Base-by-base conservation (phyloP, 1,140 invertebrate genomes). In the Ericerus pela region DNA sequence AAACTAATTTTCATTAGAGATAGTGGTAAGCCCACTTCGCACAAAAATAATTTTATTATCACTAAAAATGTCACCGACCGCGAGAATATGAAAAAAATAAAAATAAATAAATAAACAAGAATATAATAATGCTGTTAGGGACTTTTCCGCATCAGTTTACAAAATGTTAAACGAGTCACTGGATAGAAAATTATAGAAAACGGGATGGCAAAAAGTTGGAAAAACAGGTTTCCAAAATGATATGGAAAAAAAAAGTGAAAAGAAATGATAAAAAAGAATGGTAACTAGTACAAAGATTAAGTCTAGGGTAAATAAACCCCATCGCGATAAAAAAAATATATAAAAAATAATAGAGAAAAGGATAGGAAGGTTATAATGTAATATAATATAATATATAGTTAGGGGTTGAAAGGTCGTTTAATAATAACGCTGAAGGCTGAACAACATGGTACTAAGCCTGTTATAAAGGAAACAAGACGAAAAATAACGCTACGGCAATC, bases 401-500 rank as follows among this genome's bases (percentile, higher is more conserved):
- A 47, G 41, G n/a, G 41, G 41, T 47, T 47, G 41, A 47, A 47
- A 47, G 41, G 41, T 47, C 41, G 41, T 47, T 47, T 47, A 47
- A 47, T 47, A 47, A 47, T 47, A 47, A 47, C 26, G 41, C 41
- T 14, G 41, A 47, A 47, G 41, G 41, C 41, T 47, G 41, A 47
- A 47, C 41, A 47, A 47, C 41, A 47, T 24, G 26, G 41, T 24
- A 20, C 36, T 38, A 38, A 38, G 36, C 41, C 41, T 47, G 2
- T 4, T 24, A 18, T 6, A 38, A 16, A 18, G 20, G 36, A 33
- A n/a, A n/a, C n/a, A n/a, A 8, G 30, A n/a, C 30, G 30, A 33
- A 33, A 8, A n/a, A 33, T n/a, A 33, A 33, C 31, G 8, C 31
- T 33, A 16, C 37, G 20, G 41, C 20, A 4, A 24, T 33, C 8